Evolutionary conservation across 2,888 invertebrate species (phyloP), one percentile per base, ranked within the genome.

Genomic region (Dexiosoma caninum): DNA sequence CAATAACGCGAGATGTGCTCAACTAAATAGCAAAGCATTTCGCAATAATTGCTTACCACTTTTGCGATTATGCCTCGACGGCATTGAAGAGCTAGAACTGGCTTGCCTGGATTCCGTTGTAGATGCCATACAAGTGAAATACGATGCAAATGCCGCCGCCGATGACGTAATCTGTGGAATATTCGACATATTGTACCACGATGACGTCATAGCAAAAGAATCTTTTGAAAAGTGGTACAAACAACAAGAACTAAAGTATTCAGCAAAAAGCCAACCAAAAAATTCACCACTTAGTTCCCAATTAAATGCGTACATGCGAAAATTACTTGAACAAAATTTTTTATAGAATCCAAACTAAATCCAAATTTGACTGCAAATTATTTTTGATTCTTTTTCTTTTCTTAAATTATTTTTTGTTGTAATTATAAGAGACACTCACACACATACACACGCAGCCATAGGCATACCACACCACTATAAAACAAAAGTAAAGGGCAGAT

Each of bases 171-270:
- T 89, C 30, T 86, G 85, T 75, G 84, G 74, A 23, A 84, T 86
- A 16, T 85, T 88, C 40, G 84, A 84, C 9, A 82, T 87, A 8
- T 83, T 89, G n/a, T 87, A 87, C 64, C 89, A 88, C 55, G 83
- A 84, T 37, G 89, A 87, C 46, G 86, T 89, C 4, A 88, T 89
- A 55, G 85, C 89, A 3, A 87, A 87, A 57, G 89, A 89, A 59
- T 86, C 89, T 0, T 87, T 88, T 69, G 86, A 88, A 37, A 89
- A 89, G 70, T 89, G 89, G 89, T 85, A 87, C 23, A 59, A 71
- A 62, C 66, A 59, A 77, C 46, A 59, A 9, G 57, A 46, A 72
- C 81, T 80, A 79, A 83, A 82, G 85, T 85, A 83, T 77, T 78
- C 83, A 85, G 84, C 79, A 30, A 49, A 55, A n/a, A n/a, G n/a